Base-by-base conservation (phyloP, 2,113 vertebrate species). In the cat (Felis catus) region DNA sequence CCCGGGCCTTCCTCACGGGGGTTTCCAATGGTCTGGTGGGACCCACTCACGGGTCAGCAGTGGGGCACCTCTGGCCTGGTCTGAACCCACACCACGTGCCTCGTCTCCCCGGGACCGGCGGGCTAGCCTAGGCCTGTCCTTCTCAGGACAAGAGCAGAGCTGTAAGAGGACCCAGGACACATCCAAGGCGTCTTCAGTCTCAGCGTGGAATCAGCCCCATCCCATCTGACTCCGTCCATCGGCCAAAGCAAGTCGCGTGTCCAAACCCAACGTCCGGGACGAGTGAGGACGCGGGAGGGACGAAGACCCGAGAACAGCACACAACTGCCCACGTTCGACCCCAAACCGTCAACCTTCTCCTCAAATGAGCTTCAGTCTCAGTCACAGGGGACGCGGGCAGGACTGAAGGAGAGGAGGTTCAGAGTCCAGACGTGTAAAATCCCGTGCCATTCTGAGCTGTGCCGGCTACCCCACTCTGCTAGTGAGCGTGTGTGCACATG, bases 91-190 rank as follows among this genome's bases (percentile, higher is more conserved):
- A 27, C 7, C 7, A 5, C 1, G 51, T 16, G 41, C 41, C 18
- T 15, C 11, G 1, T 31, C 3, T 23, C 51, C 36, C 19, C 0
- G 2, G n/a, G 25, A 27, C 14, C 2, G 14, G n/a, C 1, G 10
- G 25, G 25, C 0, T 5, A 41, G 70, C 86, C 86, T 19, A 36
- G 48, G 33, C 8, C 9, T 36, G 15, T 41, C 36, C 7, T n/a
- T 51, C 31, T 71, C 33, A 1, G 1, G 13, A 53, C 21, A 53
- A 70, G 13, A 53, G 21, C n/a, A 36, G 84, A 27, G 65, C 31
- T 36, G 33, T 36, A 6, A 36, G 33, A 36, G 45, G 8, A 14
- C 25, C 51, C 65, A 86, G 45, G 14, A 36, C 4, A 39, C 48
- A 53, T 27, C 45, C 15, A 14, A 53, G 33, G 84, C 13, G 41